Evolutionary conservation across 2,797 vertebrate genomes (phyloP).

Genomic region (Tapirus indicus): DNA sequence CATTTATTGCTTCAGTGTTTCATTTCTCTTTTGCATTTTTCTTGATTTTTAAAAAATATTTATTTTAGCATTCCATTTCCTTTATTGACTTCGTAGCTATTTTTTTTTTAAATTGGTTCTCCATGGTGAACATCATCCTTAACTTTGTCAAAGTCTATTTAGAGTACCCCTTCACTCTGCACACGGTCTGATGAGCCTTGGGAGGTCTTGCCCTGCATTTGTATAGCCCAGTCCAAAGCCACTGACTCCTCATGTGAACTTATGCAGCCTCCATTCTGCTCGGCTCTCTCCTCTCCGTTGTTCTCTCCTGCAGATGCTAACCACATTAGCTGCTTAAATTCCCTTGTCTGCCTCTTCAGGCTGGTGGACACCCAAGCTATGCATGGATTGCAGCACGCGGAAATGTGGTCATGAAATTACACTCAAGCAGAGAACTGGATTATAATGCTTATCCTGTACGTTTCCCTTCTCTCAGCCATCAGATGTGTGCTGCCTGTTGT

Average conservation of each 20-base stretch:
- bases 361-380: too few species aligned
- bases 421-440: background rate
- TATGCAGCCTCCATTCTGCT: background rate
- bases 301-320: background rate
- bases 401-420: background rate
- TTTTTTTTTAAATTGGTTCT: background rate
- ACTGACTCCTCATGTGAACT: background rate
- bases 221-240: rapidly evolving
- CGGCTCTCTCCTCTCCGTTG: background rate
- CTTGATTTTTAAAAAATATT: background rate
- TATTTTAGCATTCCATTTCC: background rate
- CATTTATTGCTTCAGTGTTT: background rate
- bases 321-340: too few species aligned
- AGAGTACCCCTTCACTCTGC: background rate
- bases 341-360: too few species aligned
- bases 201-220: background rate
- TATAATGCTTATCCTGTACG: rapidly evolving
- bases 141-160: background rate
- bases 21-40: too few species aligned
- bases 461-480: background rate
- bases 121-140: background rate
- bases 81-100: background rate
- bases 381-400: background rate
- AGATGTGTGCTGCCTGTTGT: background rate
- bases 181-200: background rate